A percentile compares a stretch with the other conserved stretches of the same genome.
Conservation (phyloP, 37 sponge, comb jelly and placozoan species). For the Halichondria panicea region DNA sequence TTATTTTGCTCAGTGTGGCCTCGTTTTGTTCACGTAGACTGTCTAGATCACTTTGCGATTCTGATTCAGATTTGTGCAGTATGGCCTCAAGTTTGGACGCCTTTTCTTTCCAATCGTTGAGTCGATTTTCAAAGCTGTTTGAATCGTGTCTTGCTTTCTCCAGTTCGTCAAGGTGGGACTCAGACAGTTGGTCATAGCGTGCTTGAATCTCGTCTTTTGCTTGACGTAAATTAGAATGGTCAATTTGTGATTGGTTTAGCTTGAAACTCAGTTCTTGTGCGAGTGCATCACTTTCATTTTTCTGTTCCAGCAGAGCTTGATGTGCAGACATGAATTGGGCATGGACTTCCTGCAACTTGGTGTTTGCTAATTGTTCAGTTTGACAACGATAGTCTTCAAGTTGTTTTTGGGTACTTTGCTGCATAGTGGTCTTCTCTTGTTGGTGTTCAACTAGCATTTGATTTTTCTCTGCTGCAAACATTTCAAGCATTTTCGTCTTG, state of each 20-base stretch:
- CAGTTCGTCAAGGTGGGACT: conserved; percentile 34
- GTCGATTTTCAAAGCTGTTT: conserved; percentile 9
- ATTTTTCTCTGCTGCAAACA: conserved; percentile 46
- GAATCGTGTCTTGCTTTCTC: conserved; percentile 5
- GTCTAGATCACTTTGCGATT: not conserved
- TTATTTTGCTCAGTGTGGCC: not conserved
- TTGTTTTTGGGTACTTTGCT: conserved; percentile 25
- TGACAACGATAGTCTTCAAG: conserved; percentile 26
- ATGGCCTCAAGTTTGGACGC: conserved; percentile 44
- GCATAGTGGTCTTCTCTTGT: conserved; percentile 9
- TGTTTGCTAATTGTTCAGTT: conserved; percentile 61
- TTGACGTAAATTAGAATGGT: not conserved
- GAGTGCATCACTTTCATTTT: not conserved
- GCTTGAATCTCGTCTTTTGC: conserved; percentile 16
- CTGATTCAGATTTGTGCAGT: not conserved
- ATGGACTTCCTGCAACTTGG: conserved; percentile 52
- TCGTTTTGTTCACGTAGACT: conserved; percentile 13
- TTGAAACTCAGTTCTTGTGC: not conserved
- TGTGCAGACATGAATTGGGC: conserved; percentile 47
- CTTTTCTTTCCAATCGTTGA: conserved; percentile 53
- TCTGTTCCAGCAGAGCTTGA: conserved; percentile 23
- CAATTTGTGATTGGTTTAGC: not conserved
- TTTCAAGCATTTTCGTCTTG: conserved; percentile 47
- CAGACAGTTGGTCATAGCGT: conserved; percentile 7
- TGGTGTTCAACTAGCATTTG: conserved; percentile 9